These are phyloP conservation scores for Megathymus violae DNA, from an alignment of 1,140 invertebrate species.

Conservation along the genomic window DNA sequence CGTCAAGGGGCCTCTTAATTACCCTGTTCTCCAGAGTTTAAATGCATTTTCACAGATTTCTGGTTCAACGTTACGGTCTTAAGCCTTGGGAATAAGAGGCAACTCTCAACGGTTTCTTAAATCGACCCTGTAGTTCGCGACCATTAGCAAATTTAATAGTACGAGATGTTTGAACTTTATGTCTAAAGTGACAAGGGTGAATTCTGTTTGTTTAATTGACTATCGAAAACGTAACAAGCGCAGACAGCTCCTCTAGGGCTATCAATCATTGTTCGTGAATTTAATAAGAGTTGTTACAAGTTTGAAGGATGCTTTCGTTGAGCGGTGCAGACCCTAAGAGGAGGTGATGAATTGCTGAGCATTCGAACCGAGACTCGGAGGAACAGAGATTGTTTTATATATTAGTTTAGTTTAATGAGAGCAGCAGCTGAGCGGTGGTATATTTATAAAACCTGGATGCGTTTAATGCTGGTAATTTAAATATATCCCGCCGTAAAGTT, in stretches of 20 bases:
- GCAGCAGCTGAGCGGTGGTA: neutral
- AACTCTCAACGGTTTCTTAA: neutral
- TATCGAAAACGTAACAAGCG: conserved; percentile 43
- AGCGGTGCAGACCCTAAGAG: conserved; percentile 44
- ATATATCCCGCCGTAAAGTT: too few species aligned
- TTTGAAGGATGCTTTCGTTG: conserved; percentile 56
- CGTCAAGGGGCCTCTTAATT: conserved; percentile 38
- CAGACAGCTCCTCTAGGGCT: conserved; percentile 41
- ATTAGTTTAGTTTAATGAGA: conserved; percentile 1
- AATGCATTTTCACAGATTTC: conserved; percentile 45
- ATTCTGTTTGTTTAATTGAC: neutral
- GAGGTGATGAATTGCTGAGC: conserved; percentile 38
- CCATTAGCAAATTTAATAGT: conserved; percentile 14
- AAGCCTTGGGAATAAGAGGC: neutral
- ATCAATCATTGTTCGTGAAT: conserved; percentile 67
- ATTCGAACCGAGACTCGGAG: conserved; percentile 23
- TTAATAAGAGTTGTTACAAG: conserved; percentile 61
- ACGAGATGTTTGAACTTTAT: neutral
- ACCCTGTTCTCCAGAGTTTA: conserved; percentile 52
- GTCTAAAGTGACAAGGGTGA: neutral
- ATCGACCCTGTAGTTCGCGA: neutral
- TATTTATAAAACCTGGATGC: neutral
- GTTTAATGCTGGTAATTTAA: too few species aligned
- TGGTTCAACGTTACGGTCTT: neutral
- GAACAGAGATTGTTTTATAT: neutral